Evolutionary conservation across 2,888 invertebrate genomes (phyloP).

Genomic region (Polyommatus icarus): DNA sequence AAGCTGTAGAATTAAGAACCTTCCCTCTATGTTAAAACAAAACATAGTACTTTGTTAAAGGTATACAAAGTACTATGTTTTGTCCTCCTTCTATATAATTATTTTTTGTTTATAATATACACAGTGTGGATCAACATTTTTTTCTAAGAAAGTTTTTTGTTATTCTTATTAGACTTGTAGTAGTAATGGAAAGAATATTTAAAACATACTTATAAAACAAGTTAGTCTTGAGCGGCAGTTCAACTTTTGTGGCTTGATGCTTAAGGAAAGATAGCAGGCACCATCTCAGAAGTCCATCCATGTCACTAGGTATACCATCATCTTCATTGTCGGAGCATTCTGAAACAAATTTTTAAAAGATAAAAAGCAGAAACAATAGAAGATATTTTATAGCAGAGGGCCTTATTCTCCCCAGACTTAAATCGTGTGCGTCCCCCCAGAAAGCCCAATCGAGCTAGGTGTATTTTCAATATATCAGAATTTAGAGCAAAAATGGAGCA

Average conservation of each 20-base stretch:
- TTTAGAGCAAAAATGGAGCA: too few relatives aligned
- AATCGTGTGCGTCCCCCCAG: too few relatives aligned
- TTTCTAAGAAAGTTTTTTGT: too few relatives aligned
- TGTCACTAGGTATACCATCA: constrained; percentile 67
- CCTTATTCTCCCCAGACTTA: not conserved
- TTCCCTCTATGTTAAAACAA: too few relatives aligned
- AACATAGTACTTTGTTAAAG: too few relatives aligned
- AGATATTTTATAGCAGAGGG: not conserved
- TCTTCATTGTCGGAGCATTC: constrained; percentile 49
- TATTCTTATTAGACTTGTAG: not conserved
- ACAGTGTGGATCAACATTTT: too few relatives aligned
- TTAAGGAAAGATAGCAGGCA: constrained; percentile 91
- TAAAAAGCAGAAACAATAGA: not conserved
- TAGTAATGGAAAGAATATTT: not conserved
- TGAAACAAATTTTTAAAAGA: constrained; percentile 40
- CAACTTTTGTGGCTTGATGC: constrained; percentile 83
- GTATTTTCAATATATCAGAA: too few relatives aligned
- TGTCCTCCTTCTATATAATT: too few relatives aligned
- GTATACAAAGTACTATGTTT: too few relatives aligned
- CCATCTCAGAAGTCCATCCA: constrained; percentile 87
- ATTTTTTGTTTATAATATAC: too few relatives aligned
- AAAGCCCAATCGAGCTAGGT: too few relatives aligned
- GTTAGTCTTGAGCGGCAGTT: constrained; percentile 89
- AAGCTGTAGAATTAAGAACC: too few relatives aligned
- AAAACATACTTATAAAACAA: constrained; percentile 87